Evolutionary conservation across 2,113 vertebrate genomes (phyloP), one percentile per base, ranked within the genome.

Genomic region (Synchiropus splendidus): DNA sequence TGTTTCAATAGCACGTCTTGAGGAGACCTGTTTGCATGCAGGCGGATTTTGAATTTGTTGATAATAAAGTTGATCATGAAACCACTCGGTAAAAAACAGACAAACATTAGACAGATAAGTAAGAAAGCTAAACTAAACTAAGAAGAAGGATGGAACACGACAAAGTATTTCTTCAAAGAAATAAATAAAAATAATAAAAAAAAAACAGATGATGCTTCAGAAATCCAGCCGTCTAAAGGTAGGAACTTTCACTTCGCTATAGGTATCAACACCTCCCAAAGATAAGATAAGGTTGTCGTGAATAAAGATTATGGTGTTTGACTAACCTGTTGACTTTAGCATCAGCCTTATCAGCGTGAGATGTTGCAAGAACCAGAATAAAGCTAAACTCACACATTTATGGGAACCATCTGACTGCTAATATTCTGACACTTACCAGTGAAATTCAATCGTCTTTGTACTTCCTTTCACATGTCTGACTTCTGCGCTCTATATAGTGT

Each of bases 311-410:
- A 18, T 12, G 13, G 39, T 45, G 40, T 72, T 57, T 55, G 43
- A 66, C 63, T 51, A 68, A 54, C 40, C 58, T 13, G 60, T 63
- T 53, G 50, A 68, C 53, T 57, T 57, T 46, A 52, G 53, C 18
- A 36, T 30, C 9, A 1, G 34, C 33, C 15, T 46, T 58, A 62
- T 59, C 32, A 14, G 16, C 18, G 15, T 18, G 40, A 60, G 35
- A 61, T 31, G 45, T 54, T 54, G n/a, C 51, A 46, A 63, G 49
- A 57, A 52, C 27, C 18, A 42, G 54, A 51, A 27, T 41, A 61
- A 63, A 65, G 27, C 30, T 13, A 32, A 39, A 11, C 37, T 18
- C 16, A 18, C 8, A n/a, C 54, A 41, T 51, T 31, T 45, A 58
- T 62, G 51, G 36, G 41, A 58, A 53, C 48, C 31, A 36, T 32